Conservation (phyloP, 2,888 invertebrate genomes). For the Mimas tiliae region DNA sequence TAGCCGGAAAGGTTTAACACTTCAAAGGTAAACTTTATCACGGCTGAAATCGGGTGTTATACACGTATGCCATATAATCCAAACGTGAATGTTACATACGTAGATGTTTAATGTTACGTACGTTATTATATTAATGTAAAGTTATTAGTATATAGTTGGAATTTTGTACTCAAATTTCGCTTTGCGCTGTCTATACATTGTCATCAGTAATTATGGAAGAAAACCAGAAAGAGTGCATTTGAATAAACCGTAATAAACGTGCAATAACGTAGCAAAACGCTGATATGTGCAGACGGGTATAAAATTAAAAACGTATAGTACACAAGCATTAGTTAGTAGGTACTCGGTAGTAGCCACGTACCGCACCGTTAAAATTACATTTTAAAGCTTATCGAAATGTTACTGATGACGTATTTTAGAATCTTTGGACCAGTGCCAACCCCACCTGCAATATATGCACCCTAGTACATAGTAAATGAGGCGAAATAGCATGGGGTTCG, state of each 20-base stretch:
- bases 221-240: neutral
- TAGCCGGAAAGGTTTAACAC: neutral
- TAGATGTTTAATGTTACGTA: neutral
- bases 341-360: no score
- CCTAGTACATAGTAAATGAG: constrained; percentile 14
- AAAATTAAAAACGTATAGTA: constrained; percentile 6
- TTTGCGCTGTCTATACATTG: neutral
- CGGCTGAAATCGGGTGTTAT: neutral
- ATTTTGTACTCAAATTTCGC: neutral
- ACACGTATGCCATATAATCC: neutral
- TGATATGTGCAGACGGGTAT: constrained; percentile 15
- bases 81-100: neutral
- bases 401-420: constrained; percentile 1
- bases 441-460: constrained; percentile 17
- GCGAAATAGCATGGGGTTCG: constrained; percentile 4
- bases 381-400: constrained; percentile 7
- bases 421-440: constrained; percentile 6
- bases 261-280: neutral
- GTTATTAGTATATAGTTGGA: neutral
- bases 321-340: neutral
- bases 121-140: neutral
- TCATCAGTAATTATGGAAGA: neutral
- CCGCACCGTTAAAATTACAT: neutral
- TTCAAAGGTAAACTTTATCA: constrained; percentile 6
- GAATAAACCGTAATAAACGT: neutral